Conservation (phyloP, 2,797 vertebrate species). For the Jordanella pulchra region DNA sequence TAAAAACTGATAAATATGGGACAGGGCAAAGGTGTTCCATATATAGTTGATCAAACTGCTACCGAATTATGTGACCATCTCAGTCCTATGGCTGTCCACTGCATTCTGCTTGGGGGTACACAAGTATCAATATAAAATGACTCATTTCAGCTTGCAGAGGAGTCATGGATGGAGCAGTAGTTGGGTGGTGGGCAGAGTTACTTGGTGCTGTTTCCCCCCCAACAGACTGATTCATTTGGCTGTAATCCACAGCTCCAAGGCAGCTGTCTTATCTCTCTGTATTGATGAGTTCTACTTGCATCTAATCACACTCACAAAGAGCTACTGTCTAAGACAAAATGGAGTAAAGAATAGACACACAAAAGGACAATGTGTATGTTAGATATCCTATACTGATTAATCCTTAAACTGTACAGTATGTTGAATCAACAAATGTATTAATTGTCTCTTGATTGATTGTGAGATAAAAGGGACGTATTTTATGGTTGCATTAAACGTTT, state of each 20-base stretch:
- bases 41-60: conserved; percentile 40
- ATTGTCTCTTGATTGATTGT: conserved; percentile 17
- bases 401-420: conserved; percentile 2
- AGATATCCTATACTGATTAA: conserved; percentile 5
- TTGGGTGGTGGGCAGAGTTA: conserved; percentile 51
- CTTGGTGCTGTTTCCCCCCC: conserved; percentile 33
- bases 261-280: conserved; percentile 55
- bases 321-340: conserved; percentile 41
- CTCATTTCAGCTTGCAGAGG: conserved; percentile 57
- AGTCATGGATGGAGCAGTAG: conserved; percentile 42
- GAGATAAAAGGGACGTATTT: conserved; percentile 25
- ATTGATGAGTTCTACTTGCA: conserved; percentile 64
- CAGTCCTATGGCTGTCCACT: conserved; percentile 44
- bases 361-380: conserved; percentile 11
- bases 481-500: conserved; percentile 30
- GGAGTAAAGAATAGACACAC: conserved; percentile 19
- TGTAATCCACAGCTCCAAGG: conserved; percentile 59
- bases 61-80: conserved; percentile 48
- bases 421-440: conserved; percentile 24
- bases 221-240: conserved; percentile 65
- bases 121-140: conserved; percentile 54
- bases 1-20: conserved; percentile 19
- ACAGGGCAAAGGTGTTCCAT: conserved; percentile 33
- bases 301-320: conserved; percentile 62
- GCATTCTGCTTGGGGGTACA: conserved; percentile 31